phyloP scores from a whole-genome alignment of 2,113 vertebrate species.

The Acanthochromis polyacanthus region DNA sequence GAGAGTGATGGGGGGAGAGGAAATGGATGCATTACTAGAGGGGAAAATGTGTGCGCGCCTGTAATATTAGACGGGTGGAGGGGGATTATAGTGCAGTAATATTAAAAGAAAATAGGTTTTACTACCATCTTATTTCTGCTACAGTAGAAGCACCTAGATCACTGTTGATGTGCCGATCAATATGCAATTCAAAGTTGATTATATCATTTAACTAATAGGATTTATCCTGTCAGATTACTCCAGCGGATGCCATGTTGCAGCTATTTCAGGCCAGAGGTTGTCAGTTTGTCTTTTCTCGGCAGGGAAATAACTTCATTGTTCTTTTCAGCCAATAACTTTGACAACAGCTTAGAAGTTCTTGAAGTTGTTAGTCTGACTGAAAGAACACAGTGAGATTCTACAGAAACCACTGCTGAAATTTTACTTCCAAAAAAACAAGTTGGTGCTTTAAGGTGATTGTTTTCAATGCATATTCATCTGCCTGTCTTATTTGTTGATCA shows the following conservation, averaged over 20 bases:
- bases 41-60: slow-evolving; percentile 35
- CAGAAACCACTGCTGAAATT: no score
- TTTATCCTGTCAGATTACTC: slow-evolving; percentile 36
- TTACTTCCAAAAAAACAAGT: no score
- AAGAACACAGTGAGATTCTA: no score
- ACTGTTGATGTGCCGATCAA: slow-evolving; percentile 38
- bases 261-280: slow-evolving; percentile 18
- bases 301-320: slow-evolving; percentile 25
- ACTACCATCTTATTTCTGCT: slow-evolving; percentile 52
- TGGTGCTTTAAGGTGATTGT: no score
- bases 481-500: no score
- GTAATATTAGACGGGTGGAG: slow-evolving; percentile 61
- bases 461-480: no score
- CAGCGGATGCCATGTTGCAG: slow-evolving; percentile 32
- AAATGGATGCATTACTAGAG: slow-evolving; percentile 69
- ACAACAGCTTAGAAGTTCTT: neutral
- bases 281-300: slow-evolving; percentile 20
- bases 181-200: slow-evolving; percentile 53
- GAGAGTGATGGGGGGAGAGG: slow-evolving; percentile 36
- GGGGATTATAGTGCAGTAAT: slow-evolving; percentile 53
- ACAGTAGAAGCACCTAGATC: slow-evolving; percentile 32
- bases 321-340: slow-evolving; percentile 3
- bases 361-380: no score
- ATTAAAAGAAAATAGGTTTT: slow-evolving; percentile 65
- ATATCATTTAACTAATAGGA: slow-evolving; percentile 38